Evolutionary conservation across 1,140 invertebrate genomes (phyloP).

Genomic region (Cotesia glomerata): DNA sequence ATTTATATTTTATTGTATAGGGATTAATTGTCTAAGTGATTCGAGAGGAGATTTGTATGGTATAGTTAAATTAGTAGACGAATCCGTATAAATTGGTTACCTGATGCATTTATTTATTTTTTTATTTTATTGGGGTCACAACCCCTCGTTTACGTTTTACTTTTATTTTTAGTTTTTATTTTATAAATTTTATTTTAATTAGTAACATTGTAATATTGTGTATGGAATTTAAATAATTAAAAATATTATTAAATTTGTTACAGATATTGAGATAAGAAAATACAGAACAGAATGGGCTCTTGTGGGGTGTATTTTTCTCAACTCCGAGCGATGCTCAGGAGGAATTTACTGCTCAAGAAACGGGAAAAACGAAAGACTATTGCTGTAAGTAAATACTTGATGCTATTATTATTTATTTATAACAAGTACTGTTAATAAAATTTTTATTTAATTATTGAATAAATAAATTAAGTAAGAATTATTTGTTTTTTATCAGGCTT

Average conservation of each 20-base stretch:
- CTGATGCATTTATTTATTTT: too few species aligned
- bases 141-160: too few species aligned
- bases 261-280: conserved; percentile 48
- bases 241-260: conserved; percentile 38
- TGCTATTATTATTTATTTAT: not conserved
- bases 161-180: too few species aligned
- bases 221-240: not conserved
- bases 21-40: not conserved
- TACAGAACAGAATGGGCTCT: conserved; percentile 50
- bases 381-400: conserved; percentile 64
- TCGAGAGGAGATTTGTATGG: too few species aligned
- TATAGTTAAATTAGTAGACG: too few species aligned
- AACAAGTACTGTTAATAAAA: not conserved
- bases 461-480: not conserved
- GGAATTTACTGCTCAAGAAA: conserved; percentile 75
- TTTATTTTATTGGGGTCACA: not conserved
- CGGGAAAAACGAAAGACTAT: conserved; percentile 75
- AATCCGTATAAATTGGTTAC: too few species aligned
- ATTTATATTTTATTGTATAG: not conserved
- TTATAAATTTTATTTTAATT: too few species aligned
- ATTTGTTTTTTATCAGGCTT: too few species aligned
- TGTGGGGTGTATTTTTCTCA: conserved; percentile 64
- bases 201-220: too few species aligned
- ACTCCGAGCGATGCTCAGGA: conserved; percentile 72
- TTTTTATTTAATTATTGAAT: not conserved